Conservation (phyloP, 2,113 vertebrate species). For the Rhynchopsitta pachyrhyncha region DNA sequence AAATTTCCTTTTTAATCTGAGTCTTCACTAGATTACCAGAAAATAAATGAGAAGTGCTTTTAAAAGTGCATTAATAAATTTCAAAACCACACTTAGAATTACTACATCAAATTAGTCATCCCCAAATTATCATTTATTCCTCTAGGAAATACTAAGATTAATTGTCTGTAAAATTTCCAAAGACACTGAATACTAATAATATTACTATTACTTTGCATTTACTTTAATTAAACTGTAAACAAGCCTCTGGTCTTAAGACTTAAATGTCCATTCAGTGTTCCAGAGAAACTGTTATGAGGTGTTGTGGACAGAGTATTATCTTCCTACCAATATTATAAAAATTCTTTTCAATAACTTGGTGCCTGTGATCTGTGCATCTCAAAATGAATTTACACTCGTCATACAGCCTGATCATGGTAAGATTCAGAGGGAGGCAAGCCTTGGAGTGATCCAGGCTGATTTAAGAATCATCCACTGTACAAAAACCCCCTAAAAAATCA, state of each 20-base stretch:
- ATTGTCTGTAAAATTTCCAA: constrained; percentile 16
- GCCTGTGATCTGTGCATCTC: background rate
- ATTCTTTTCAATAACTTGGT: background rate
- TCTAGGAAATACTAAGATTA: constrained; percentile 28
- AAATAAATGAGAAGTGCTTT: background rate
- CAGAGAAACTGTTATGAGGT: background rate
- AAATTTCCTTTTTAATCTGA: background rate
- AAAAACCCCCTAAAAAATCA: background rate
- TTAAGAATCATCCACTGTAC: background rate
- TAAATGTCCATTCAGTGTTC: background rate
- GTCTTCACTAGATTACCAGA: background rate
- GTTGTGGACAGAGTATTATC: background rate
- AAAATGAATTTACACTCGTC: background rate
- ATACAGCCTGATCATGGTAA: background rate
- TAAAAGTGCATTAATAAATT: background rate
- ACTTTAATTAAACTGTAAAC: constrained; percentile 33
- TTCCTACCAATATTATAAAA: background rate
- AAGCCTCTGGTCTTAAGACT: background rate
- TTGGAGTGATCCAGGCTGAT: background rate
- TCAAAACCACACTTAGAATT: background rate
- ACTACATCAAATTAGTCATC: constrained; percentile 5
- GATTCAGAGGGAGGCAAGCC: background rate
- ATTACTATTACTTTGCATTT: background rate
- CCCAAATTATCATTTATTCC: constrained; percentile 25
- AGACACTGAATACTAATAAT: constrained; percentile 6